Evolutionary conservation across 1,140 invertebrate species (phyloP).

Genomic region (Adelges cooleyi): DNA sequence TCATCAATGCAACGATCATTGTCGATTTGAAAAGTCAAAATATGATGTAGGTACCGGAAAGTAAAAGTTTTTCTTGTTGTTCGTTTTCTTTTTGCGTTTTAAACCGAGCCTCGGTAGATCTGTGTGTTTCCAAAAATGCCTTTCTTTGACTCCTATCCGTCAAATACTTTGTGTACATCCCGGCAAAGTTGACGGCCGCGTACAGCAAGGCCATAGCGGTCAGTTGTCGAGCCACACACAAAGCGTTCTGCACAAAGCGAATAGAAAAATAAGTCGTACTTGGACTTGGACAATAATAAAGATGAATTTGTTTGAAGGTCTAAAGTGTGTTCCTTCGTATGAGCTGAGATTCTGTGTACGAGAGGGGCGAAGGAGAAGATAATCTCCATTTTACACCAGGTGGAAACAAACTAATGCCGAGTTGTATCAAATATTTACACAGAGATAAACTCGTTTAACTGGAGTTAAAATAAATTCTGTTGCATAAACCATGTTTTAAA

Average conservation of each 20-base stretch:
- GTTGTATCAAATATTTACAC: too few species aligned
- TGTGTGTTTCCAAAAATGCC: constrained; percentile 89
- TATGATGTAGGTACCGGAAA: constrained; percentile 51
- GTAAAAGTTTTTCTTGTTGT: constrained; percentile 79
- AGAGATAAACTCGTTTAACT: too few species aligned
- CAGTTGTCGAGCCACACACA: constrained; percentile 54
- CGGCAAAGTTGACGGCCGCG: constrained; percentile 79
- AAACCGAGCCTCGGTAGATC: constrained; percentile 88
- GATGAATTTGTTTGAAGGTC: too few species aligned
- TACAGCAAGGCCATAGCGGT: constrained; percentile 70
- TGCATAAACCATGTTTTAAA: too few species aligned
- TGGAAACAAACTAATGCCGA: too few species aligned
- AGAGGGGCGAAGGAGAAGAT: too few species aligned
- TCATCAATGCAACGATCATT: background rate
- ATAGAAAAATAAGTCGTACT: constrained; percentile 3
- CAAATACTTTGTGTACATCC: constrained; percentile 92
- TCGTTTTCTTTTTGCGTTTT: constrained; percentile 88
- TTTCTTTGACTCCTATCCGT: constrained; percentile 89
- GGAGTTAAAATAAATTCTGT: too few species aligned
- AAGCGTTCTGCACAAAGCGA: constrained; percentile 40
- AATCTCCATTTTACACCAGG: too few species aligned
- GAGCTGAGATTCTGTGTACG: too few species aligned
- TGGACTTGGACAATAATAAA: too few species aligned
- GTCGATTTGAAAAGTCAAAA: background rate
- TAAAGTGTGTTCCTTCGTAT: too few species aligned